Evolutionary conservation across 2,888 invertebrate genomes (phyloP), one percentile per base, ranked within the genome.

Genomic region (Drosophila yooni): DNA sequence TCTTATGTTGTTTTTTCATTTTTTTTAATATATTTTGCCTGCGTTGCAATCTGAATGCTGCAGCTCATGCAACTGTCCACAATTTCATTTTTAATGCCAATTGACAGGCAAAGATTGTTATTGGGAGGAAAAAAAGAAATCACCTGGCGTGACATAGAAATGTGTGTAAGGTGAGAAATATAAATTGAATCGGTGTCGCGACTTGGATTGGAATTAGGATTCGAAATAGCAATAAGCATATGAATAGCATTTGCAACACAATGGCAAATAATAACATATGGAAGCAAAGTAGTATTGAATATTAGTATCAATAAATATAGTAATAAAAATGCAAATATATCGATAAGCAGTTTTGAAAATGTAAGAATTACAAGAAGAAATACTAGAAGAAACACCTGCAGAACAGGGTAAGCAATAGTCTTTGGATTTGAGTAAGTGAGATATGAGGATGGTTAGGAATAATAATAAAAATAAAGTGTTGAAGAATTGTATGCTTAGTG

Each of bases 101-200:
- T 33, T 18, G 46, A 25, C 58, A 51, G 60, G n/a, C 50, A 2
- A 38, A 52, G 50, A 34, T 60, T 18, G 46, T 33, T 15, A 8
- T 7, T 27, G 31, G 7, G 7, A 34, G 25, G 25, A 18, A 25
- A 31, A 63, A 43, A 52, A 48, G 38, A 48, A 48, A 33, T 51
- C 48, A 62, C 61, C 70, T 69, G 29, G 52, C 21, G 40, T 59
- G 48, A 61, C 56, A 61, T 76, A 50, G 31, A 70, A 54, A 43
- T 46, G 51, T 46, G 61, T 68, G 29, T 3, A 10, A 18, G 11
- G 43, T 29, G 10, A 21, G 21, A 40, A 31, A 31, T 25, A 43
- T 51, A 61, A 59, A 31, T 53, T 58, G 51, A 57, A 63, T 25
- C 61, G 53, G 50, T 52, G 51, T 27, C 46, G 54, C 48, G 51